Percentiles rank a stretch among this genome's conserved stretches.
Conservation (phyloP, 2,113 vertebrate genomes). For the Charina bottae region DNA sequence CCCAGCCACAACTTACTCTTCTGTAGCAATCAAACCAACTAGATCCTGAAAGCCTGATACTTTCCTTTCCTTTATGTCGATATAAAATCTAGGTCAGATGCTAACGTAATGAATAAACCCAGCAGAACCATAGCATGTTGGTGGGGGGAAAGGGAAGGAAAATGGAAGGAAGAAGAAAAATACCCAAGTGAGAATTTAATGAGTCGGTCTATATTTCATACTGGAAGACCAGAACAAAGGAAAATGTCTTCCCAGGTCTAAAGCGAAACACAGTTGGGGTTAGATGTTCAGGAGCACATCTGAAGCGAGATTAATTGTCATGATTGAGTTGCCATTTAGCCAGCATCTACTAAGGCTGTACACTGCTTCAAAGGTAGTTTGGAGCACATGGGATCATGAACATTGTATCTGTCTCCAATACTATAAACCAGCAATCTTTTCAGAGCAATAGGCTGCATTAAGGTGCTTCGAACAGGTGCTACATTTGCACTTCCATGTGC, state of each 20-base stretch:
- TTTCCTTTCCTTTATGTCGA: not conserved
- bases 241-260: not conserved
- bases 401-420: not conserved
- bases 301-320: not conserved
- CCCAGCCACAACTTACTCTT: not conserved
- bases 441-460: not conserved
- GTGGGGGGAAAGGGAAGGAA: no score
- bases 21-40: not conserved
- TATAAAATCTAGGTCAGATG: not conserved
- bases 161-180: no score
- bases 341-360: not conserved
- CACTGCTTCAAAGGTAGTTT: not conserved
- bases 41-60: not conserved
- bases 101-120: not conserved
- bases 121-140: not conserved
- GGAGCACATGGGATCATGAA: not conserved
- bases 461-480: not conserved
- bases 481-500: not conserved
- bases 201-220: not conserved
- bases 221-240: not conserved
- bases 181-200: not conserved
- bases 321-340: not conserved
- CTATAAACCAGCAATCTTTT: not conserved
- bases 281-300: not conserved
- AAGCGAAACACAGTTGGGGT: not conserved